Evolutionary conservation across 2,797 vertebrate species (phyloP).

Genomic region (Phataginus tricuspis): DNA sequence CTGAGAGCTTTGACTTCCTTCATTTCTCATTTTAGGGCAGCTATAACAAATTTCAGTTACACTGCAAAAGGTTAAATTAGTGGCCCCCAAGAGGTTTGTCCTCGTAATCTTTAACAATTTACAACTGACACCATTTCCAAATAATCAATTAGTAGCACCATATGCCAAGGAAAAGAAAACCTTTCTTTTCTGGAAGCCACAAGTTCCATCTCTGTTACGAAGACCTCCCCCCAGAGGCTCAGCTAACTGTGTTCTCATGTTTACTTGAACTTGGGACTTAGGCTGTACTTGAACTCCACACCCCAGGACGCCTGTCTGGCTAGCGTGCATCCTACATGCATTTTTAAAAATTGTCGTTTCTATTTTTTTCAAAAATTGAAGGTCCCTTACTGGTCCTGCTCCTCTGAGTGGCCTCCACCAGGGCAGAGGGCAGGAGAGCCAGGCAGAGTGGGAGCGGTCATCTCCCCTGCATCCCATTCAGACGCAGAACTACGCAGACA

Average conservation of each 20-base stretch:
- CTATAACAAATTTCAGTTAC: neutral
- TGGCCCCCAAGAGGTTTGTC: neutral
- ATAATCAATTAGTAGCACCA: neutral
- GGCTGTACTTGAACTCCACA: neutral
- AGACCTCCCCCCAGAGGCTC: neutral
- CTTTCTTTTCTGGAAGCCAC: neutral
- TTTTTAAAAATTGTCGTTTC: neutral
- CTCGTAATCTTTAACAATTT: neutral
- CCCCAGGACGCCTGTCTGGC: too few species aligned
- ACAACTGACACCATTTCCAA: neutral
- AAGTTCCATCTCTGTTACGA: neutral
- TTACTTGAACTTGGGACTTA: neutral
- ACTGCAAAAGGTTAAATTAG: neutral
- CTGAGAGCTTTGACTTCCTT: neutral
- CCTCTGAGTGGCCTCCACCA: too few species aligned
- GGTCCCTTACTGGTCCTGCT: neutral
- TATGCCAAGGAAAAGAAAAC: neutral
- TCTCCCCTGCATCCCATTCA: neutral
- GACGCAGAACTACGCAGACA: neutral
- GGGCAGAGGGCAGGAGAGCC: neutral
- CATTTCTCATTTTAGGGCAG: neutral
- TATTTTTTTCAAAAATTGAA: neutral
- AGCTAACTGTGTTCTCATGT: neutral
- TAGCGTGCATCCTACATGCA: neutral
- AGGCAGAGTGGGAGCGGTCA: neutral